phyloP scores from a whole-genome alignment of 2,113 vertebrate species.

The Lanius ludovicianus region DNA sequence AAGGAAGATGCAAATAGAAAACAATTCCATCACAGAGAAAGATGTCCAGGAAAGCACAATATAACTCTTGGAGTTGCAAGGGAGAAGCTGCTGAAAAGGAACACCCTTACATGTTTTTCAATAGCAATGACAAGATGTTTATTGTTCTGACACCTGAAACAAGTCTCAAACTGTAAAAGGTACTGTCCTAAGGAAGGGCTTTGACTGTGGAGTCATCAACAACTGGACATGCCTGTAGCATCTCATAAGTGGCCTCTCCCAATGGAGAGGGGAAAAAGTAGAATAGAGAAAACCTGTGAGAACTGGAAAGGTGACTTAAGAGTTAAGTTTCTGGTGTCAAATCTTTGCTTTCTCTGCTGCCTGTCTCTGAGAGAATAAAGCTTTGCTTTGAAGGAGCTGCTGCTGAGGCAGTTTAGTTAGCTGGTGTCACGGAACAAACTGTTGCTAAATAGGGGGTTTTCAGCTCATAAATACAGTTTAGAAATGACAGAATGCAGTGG shows the following conservation, averaged over 20 bases:
- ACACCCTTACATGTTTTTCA: neutral
- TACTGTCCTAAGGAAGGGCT: neutral
- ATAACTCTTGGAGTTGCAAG: neutral
- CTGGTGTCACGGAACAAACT: slow-evolving; percentile 11
- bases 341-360: neutral
- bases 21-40: neutral
- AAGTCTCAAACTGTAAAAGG: neutral
- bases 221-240: neutral
- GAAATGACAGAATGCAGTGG: slow-evolving; percentile 12
- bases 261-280: neutral
- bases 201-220: neutral
- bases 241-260: neutral
- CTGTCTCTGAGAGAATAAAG: neutral
- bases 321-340: neutral
- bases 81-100: neutral
- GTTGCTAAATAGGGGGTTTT: slow-evolving; percentile 13
- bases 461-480: neutral
- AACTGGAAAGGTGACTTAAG: neutral
- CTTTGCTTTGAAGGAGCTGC: slow-evolving; percentile 17
- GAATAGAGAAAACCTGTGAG: neutral
- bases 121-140: neutral
- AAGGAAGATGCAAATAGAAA: neutral
- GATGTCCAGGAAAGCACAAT: neutral
- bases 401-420: neutral
- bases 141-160: neutral